phyloP scores from a whole-genome alignment of 2,888 invertebrate species.

The Andrena flavipes region DNA sequence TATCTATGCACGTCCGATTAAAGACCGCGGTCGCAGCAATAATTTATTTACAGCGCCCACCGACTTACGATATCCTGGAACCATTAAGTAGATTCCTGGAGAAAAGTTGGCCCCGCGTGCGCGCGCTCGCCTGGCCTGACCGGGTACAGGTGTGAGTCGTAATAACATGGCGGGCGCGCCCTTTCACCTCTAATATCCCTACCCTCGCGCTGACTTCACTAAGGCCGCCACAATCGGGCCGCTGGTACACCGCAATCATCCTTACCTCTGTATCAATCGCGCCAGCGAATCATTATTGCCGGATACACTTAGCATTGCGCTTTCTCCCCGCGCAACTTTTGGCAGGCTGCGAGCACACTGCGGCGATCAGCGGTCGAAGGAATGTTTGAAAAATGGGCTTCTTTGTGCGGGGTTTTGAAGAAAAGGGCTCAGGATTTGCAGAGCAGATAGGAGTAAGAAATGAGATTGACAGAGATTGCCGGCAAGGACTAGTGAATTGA shows the following conservation, averaged over 20 bases:
- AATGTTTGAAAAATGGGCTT: neutral
- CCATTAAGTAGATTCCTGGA: constrained; percentile 70
- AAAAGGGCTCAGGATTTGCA: too few species aligned
- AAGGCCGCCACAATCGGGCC: constrained; percentile 80
- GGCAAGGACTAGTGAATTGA: too few species aligned
- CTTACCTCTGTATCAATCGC: constrained; percentile 82
- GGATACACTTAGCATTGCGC: constrained; percentile 68
- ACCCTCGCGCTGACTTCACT: constrained; percentile 78
- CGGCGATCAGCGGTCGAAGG: neutral
- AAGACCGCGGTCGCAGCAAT: constrained; percentile 62
- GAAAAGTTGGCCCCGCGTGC: constrained; percentile 62
- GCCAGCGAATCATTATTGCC: constrained; percentile 80
- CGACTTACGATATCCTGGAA: constrained; percentile 68
- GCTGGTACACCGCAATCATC: constrained; percentile 79
- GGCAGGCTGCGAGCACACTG: constrained; percentile 21
- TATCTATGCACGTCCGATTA: constrained; percentile 61
- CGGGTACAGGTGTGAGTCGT: constrained; percentile 83
- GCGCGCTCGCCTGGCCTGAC: constrained; percentile 54
- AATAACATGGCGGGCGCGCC: constrained; percentile 82
- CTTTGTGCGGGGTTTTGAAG: too few species aligned
- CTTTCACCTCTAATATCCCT: constrained; percentile 79
- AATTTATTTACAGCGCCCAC: constrained; percentile 66
- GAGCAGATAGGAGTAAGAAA: too few species aligned
- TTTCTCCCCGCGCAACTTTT: constrained; percentile 58
- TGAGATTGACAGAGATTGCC: too few species aligned